phyloP scores from a whole-genome alignment of 2,797 vertebrate genomes.

The Sebastes hopkinsi region DNA sequence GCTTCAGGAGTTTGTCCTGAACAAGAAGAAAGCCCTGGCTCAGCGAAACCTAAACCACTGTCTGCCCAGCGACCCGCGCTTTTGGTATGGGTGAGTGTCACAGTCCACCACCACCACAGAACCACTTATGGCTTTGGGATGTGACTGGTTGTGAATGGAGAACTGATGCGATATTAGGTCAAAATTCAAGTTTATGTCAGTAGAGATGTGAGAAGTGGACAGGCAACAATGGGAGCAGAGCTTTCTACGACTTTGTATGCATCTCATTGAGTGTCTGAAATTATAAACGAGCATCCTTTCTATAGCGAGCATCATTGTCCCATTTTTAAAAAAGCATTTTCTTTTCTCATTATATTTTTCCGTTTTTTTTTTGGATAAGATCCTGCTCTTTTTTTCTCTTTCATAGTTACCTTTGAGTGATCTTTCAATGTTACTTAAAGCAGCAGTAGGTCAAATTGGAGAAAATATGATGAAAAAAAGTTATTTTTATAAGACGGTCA shows the following conservation, averaged over 20 bases:
- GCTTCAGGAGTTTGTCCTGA: conserved; percentile 97
- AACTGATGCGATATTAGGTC: neutral
- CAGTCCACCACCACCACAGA: neutral
- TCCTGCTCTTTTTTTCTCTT: neutral
- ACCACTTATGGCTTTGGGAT: neutral
- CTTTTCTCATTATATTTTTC: too few species aligned
- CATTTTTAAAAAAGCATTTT: neutral
- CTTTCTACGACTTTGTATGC: neutral
- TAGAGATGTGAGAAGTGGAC: neutral
- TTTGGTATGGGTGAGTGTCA: conserved; percentile 97
- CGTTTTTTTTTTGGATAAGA: too few species aligned
- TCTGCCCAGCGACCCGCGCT: conserved; percentile 93
- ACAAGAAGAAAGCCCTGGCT: conserved; percentile 97
- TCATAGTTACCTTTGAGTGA: neutral
- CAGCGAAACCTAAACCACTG: conserved; percentile 97
- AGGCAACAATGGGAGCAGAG: neutral
- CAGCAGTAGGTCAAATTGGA: too few species aligned
- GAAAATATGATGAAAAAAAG: too few species aligned
- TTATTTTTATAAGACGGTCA: too few species aligned
- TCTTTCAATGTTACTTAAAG: neutral
- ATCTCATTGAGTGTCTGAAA: neutral
- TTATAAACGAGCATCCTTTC: neutral
- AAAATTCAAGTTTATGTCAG: neutral
- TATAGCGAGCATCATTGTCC: too few species aligned
- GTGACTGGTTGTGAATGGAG: neutral